Conservation (phyloP, 1,140 invertebrate genomes). For the Neodiprion pinetum region DNA sequence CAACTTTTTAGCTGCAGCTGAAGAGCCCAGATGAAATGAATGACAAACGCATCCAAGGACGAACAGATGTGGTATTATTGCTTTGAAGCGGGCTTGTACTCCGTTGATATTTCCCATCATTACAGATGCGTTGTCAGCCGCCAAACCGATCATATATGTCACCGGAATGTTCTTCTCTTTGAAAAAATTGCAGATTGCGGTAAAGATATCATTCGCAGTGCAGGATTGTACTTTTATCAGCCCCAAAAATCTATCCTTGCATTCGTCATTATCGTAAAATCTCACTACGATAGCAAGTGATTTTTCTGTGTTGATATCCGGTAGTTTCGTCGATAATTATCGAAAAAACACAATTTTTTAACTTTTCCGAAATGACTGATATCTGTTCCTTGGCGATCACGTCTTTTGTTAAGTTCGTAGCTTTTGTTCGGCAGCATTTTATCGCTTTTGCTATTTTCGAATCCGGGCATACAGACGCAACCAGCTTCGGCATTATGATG, state of each 20-base stretch:
- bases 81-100: no score
- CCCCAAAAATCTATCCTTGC: slow-evolving; percentile 15
- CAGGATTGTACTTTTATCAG: slow-evolving; percentile 30
- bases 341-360: no score
- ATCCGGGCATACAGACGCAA: slow-evolving; percentile 23
- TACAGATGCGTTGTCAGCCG: slow-evolving; percentile 27
- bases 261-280: slow-evolving; percentile 12
- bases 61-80: no score
- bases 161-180: slow-evolving; percentile 24
- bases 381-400: no score
- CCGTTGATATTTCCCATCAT: slow-evolving; percentile 2
- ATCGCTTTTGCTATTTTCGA: slow-evolving; percentile 25
- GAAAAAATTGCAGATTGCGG: slow-evolving; percentile 32
- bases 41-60: background rate
- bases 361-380: no score
- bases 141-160: slow-evolving; percentile 24
- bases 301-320: slow-evolving; percentile 18
- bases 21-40: no score
- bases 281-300: slow-evolving; percentile 18
- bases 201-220: slow-evolving; percentile 37
- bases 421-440: background rate
- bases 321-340: slow-evolving; percentile 25
- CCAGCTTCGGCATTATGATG: no score
- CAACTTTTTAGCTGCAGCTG: no score
- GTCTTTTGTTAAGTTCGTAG: no score